Evolutionary conservation across 37 sponge, comb jelly and placozoan genomes (phyloP).

Genomic region (Geodia barretti): DNA sequence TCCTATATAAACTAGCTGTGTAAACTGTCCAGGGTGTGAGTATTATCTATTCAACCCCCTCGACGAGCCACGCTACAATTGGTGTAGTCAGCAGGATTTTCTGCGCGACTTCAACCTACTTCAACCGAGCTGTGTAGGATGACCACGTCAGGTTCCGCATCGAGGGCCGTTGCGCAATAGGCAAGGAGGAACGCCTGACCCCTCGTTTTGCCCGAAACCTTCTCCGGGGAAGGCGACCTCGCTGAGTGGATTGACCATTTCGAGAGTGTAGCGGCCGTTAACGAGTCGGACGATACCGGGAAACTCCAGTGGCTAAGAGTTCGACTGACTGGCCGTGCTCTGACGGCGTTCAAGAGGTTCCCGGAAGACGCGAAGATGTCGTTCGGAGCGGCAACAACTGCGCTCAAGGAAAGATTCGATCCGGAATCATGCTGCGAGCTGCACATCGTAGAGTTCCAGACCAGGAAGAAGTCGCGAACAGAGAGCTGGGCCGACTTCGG

Average conservation of each 20-base stretch:
- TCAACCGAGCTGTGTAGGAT: too few relatives aligned
- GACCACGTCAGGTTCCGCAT: too few relatives aligned
- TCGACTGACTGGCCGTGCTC: slow-evolving; percentile 35
- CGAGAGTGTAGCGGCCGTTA: slow-evolving; percentile 27
- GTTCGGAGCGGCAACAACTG: background rate
- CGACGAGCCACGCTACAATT: too few relatives aligned
- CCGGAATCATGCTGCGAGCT: slow-evolving; percentile 3
- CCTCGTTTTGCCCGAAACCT: slow-evolving; percentile 40
- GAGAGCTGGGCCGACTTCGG: slow-evolving; percentile 37
- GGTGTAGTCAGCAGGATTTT: too few relatives aligned
- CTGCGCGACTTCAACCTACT: too few relatives aligned
- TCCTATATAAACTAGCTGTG: too few relatives aligned
- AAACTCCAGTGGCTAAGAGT: slow-evolving; percentile 30
- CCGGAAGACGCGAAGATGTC: background rate
- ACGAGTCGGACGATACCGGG: slow-evolving; percentile 8
- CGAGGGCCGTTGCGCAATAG: too few relatives aligned
- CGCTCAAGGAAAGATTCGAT: slow-evolving; percentile 44
- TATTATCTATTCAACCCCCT: too few relatives aligned
- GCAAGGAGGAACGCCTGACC: too few relatives aligned
- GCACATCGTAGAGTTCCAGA: slow-evolving; percentile 21
- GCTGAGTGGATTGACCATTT: slow-evolving; percentile 44
- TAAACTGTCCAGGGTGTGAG: too few relatives aligned
- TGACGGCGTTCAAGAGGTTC: slow-evolving; percentile 1
- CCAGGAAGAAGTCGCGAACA: background rate
- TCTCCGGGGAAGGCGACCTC: slow-evolving; percentile 13